phyloP scores from a whole-genome alignment of 2,113 vertebrate genomes.

The chimpanzee (Pan troglodytes) region NHGRI_mPanTro3-v2.1_pri NC_072407.2:17558501-17559000 shows the following conservation, averaged over 20 bases:
- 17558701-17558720: too few species aligned
- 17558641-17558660: too few species aligned
- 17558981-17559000: too few species aligned
- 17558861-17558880: neutral
- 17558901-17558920: neutral
- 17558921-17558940: neutral
- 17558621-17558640: too few species aligned
- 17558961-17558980: neutral
- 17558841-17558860: neutral
- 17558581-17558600: too few species aligned
- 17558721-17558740: too few species aligned
- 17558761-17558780: neutral
- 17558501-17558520: neutral
- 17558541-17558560: neutral
- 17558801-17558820: neutral
- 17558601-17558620: too few species aligned
- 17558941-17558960: neutral
- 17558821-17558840: neutral
- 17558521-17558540: neutral
- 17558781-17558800: neutral
- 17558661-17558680: too few species aligned
- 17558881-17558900: neutral
- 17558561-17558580: too few species aligned
- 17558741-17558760: too few species aligned
- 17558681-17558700: too few species aligned